Conservation (phyloP, 1,140 invertebrate species). For the Drosophila truncata region DNA sequence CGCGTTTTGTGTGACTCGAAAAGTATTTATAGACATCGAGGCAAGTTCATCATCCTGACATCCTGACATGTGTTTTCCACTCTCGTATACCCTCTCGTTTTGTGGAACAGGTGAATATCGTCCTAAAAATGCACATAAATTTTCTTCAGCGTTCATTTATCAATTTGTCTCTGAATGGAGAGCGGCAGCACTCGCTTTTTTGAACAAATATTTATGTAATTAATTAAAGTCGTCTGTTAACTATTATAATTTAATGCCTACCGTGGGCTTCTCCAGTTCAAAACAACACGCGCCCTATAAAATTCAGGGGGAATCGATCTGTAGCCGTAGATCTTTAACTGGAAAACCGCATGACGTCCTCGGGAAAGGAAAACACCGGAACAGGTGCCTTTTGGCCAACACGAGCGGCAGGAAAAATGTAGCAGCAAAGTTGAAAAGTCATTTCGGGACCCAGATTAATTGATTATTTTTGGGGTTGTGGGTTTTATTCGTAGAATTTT, state of each 20-base stretch:
- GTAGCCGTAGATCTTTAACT: slow-evolving; percentile 39
- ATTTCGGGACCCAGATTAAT: slow-evolving; percentile 8
- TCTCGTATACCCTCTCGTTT: not conserved
- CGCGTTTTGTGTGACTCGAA: slow-evolving; percentile 44
- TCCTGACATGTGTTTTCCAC: slow-evolving; percentile 64
- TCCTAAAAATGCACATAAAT: slow-evolving; percentile 62
- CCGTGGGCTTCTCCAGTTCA: slow-evolving; percentile 36
- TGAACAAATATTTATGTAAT: slow-evolving; percentile 81
- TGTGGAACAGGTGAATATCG: slow-evolving; percentile 62
- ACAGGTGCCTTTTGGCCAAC: slow-evolving; percentile 47
- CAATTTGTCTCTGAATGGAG: slow-evolving; percentile 60
- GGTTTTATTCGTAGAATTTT: slow-evolving; percentile 14
- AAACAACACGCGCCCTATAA: slow-evolving; percentile 56
- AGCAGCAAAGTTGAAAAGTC: slow-evolving; percentile 29
- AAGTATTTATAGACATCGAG: slow-evolving; percentile 65
- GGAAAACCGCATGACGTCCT: slow-evolving; percentile 65
- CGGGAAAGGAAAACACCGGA: slow-evolving; percentile 3
- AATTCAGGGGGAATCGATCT: slow-evolving; percentile 29
- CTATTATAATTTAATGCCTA: slow-evolving; percentile 71
- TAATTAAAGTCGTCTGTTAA: slow-evolving; percentile 66
- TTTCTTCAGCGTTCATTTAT: slow-evolving; percentile 65
- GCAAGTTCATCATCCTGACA: slow-evolving; percentile 48
- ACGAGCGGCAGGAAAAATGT: slow-evolving; percentile 23
- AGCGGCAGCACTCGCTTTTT: slow-evolving; percentile 29
- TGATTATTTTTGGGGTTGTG: not conserved